Conservation (phyloP, 1,140 invertebrate species). For the Neodiprion lecontei region DNA sequence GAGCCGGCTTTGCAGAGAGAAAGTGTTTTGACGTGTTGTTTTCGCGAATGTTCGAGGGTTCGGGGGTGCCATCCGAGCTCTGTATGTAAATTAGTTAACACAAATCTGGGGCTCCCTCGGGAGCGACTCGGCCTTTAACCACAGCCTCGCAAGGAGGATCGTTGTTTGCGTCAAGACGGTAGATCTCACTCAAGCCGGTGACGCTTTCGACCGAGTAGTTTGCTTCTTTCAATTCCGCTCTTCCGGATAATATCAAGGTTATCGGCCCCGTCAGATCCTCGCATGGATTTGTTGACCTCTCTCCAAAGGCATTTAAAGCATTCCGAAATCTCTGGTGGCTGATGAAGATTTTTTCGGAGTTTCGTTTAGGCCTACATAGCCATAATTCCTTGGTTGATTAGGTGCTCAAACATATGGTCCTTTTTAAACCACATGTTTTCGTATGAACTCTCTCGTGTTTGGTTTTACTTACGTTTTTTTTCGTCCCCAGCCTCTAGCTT, state of each 20-base stretch:
- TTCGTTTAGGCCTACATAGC: too few species aligned
- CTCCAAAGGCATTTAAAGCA: too few species aligned
- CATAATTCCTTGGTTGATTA: not conserved
- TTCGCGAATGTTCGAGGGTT: not conserved
- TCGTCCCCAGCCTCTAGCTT: not conserved
- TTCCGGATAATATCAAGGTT: too few species aligned
- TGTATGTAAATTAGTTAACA: slow-evolving; percentile 21
- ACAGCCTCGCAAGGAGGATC: slow-evolving; percentile 1
- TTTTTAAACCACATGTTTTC: not conserved
- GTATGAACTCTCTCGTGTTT: not conserved
- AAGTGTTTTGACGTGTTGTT: slow-evolving; percentile 4
- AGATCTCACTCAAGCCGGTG: not conserved
- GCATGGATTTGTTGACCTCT: too few species aligned
- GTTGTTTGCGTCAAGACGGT: slow-evolving; percentile 4
- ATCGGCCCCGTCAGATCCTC: too few species aligned
- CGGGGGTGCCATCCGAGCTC: not conserved
- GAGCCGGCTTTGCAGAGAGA: not conserved
- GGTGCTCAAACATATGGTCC: not conserved
- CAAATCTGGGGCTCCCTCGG: slow-evolving; percentile 15
- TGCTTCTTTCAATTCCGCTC: too few species aligned
- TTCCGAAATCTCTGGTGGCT: too few species aligned
- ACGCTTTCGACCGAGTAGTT: too few species aligned
- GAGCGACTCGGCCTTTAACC: slow-evolving; percentile 1
- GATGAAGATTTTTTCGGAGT: too few species aligned
- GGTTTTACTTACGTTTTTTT: slow-evolving; percentile 1